Base-by-base conservation (phyloP, 2,888 invertebrate genomes). In the Drosophila ustulata region DNA sequence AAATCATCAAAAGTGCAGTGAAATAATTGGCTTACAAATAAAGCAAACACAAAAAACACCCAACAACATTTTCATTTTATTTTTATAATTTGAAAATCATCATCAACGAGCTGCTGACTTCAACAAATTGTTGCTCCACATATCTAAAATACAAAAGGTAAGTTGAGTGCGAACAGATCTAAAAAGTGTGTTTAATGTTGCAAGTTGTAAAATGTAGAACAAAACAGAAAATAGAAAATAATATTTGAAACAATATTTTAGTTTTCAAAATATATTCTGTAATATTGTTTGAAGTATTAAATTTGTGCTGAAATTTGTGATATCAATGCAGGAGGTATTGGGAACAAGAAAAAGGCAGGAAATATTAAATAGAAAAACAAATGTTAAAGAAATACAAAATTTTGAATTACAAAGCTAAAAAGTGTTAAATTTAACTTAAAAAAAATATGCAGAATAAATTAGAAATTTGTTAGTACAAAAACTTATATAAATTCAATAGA, bases 1-100 rank as follows among this genome's bases (percentile, higher is more conserved):
- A 62, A 63, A 39, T 46, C 23, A 28, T 11, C 46, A n/a, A 51
- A 77, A 80, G 72, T 82, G 77, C 66, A 74, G 87, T 83, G 89
- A 66, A 63, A 32, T 1, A 56, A 78, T 58, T 52, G 37, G 52
- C 51, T 41, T 18, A 26, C 49, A 50, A 32, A 18, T 45, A 52
- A 50, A 52, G 6, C 11, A 50, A 52, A 6, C n/a, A 8, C 25
- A 43, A 51, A 66, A 61, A 18, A 39, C 30, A 69, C 37, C 26
- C 30, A 63, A 23, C 47, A 62, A 46, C 37, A 45, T 32, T 63
- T 32, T 45, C 43, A 45, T 49, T 71, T 78, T 67, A 45, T 39
- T 59, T 61, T 53, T 68, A 47, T 56, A 56, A 63, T 78, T 62
- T 26, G 28, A 56, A 52, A 59, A 56, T 45, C 25, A 32, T 45